Evolutionary conservation across 1,140 invertebrate species (phyloP), one percentile per base, ranked within the genome.

Genomic region (Meloidogyne exigua): DNA sequence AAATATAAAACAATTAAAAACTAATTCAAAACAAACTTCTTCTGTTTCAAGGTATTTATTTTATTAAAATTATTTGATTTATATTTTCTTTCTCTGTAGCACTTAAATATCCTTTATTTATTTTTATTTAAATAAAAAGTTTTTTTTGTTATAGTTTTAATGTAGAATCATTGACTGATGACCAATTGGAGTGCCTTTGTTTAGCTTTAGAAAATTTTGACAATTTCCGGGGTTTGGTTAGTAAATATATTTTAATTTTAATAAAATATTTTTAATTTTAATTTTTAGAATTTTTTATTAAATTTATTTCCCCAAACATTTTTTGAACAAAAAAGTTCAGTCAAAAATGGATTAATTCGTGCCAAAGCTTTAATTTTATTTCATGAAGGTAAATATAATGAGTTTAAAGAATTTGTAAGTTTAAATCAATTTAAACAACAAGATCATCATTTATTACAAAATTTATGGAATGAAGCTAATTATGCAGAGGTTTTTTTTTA

Each of bases 321-420:
- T 44, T 21, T 44, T 71, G 32, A 57, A 62, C 28, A 32, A 32
- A 62, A 71, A 71, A 25, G 39, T 42, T 63, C 64, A 36, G 11
- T 25, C n/a, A 32, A 68, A 23, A 65, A 80, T 23, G 21, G 21
- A 32, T 32, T 79, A 39, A 49, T 70, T 21, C 67, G 77, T 13
- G 95, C 96, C n/a, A 97, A 97, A 89, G 95, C 96, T 28, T 92
- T 97, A 83, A 94, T 99, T 64, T 94, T 95, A 80, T 99, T 98
- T 89, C 65, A 85, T 25, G 39, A 78, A 15, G 63, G 82, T 32
- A 77, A 80, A 42, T 96, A 95, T 89, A 95, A 96, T 90, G 93
- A 98, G 89, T 91, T 99, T 74, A 98, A 98, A 89, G 91, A 92
- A 88, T 92, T 98, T 84, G 90, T 99, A 75, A 95, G 98, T 90